Evolutionary conservation across 1,140 invertebrate species (phyloP).

Genomic region (Scaptomyza montana): DNA sequence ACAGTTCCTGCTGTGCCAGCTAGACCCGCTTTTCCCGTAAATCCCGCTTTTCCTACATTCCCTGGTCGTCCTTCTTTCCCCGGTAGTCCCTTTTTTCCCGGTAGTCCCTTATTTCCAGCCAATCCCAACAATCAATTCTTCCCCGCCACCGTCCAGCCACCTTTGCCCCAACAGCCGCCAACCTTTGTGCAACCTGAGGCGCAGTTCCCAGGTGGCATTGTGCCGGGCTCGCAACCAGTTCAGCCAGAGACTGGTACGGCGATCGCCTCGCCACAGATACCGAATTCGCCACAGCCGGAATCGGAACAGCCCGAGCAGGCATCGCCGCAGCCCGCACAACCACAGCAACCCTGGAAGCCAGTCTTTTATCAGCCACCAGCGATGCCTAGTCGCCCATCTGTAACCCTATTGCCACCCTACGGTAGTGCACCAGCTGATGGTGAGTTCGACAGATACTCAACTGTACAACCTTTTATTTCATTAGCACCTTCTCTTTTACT

Average conservation of each 20-base stretch:
- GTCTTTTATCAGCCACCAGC: constrained; percentile 65
- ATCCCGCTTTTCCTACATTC: constrained; percentile 17
- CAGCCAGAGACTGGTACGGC: constrained; percentile 67
- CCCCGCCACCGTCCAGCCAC: constrained; percentile 65
- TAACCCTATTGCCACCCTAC: constrained; percentile 74
- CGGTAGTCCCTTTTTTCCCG: constrained; percentile 14
- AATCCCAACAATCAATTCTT: constrained; percentile 68
- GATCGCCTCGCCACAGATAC: constrained; percentile 76
- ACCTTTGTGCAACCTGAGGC: constrained; percentile 64
- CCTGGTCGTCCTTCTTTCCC: constrained; percentile 26
- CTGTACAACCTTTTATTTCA: neutral
- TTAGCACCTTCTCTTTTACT: neutral
- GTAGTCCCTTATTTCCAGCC: constrained; percentile 59
- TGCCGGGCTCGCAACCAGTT: constrained; percentile 59
- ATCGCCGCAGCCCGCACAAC: constrained; percentile 33
- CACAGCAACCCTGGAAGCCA: constrained; percentile 67
- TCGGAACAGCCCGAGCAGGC: constrained; percentile 44
- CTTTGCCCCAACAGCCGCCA: constrained; percentile 68
- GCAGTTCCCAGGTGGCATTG: constrained; percentile 68
- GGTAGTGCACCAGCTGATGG: constrained; percentile 71
- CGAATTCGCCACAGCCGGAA: constrained; percentile 42
- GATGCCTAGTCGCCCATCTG: constrained; percentile 60
- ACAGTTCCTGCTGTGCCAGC: constrained; percentile 4
- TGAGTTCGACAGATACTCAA: constrained; percentile 20
- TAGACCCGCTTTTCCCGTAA: constrained; percentile 21